phyloP scores from a whole-genome alignment of 2,888 invertebrate genomes.

The Aspidiotus destructor region DNA sequence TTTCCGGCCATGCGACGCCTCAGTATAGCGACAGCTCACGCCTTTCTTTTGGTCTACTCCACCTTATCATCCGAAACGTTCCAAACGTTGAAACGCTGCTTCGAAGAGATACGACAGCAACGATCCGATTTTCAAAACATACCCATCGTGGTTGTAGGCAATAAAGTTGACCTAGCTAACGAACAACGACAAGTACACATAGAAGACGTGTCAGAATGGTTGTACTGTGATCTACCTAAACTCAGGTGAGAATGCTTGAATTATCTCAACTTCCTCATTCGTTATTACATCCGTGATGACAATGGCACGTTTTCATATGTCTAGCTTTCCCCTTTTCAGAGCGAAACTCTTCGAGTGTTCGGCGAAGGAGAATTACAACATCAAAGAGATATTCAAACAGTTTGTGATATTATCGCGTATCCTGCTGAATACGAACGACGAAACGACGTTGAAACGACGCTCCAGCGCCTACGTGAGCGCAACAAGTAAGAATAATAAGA shows the following conservation, averaged over 20 bases:
- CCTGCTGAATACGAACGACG: slow-evolving; percentile 50
- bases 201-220: slow-evolving; percentile 73
- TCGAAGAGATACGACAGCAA: slow-evolving; percentile 73
- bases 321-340: slow-evolving; percentile 43
- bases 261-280: background rate
- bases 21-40: slow-evolving; percentile 77
- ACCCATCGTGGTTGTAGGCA: slow-evolving; percentile 77
- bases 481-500: slow-evolving; percentile 35
- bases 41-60: slow-evolving; percentile 77
- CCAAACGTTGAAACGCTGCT: slow-evolving; percentile 60
- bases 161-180: slow-evolving; percentile 67
- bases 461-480: slow-evolving; percentile 57
- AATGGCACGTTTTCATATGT: background rate
- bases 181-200: slow-evolving; percentile 61
- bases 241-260: slow-evolving; percentile 46
- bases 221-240: slow-evolving; percentile 63
- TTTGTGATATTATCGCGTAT: slow-evolving; percentile 67
- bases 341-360: slow-evolving; percentile 68
- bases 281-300: background rate
- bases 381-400: slow-evolving; percentile 69
- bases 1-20: slow-evolving; percentile 84
- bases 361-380: slow-evolving; percentile 66
- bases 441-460: slow-evolving; percentile 52
- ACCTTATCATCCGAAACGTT: slow-evolving; percentile 65
- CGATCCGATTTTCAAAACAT: slow-evolving; percentile 68